Evolutionary conservation across 2,888 invertebrate genomes (phyloP), one percentile per base, ranked within the genome.

Genomic region (Pandemis cinnamomeana): DNA sequence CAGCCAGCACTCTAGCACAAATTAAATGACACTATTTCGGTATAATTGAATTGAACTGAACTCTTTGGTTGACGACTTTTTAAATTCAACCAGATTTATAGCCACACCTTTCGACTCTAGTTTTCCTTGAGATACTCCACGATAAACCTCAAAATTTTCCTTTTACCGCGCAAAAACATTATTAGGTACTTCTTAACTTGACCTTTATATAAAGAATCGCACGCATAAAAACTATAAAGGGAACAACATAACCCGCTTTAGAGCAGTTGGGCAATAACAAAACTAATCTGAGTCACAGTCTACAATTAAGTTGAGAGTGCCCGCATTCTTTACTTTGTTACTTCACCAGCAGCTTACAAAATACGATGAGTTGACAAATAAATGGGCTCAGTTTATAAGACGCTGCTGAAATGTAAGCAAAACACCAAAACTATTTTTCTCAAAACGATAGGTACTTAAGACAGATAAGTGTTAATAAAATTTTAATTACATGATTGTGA

Each of bases 241-340:
- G 7, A 5, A 58, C 27, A 58, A 58, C 58, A 27, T 27, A 20
- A 61, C 69, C 58, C 44, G 6, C 11, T 48, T 67, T 64, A 48
- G 7, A 7, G 27, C 46, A 48, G 55, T 72, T 64, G 63, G 44
- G 72, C 55, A 64, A 72, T 15, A 72, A 72, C 63, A 69, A 72
- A 68, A 63, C 7, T 69, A 58, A 63, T 42, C 72, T 69, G 55
- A 72, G 67, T 68, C 41, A 68, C 72, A 63, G 41, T 63, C 63
- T n/a, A 55, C 63, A 72, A 72, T 72, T 69, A 72, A 67, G 41
- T 41, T 15, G 63, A 44, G 46, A 67, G 46, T 46, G 58, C 63
- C 68, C 64, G 72, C 72, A 72, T 72, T 68, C 72, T 69, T 72
- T 41, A 10, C 58, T 27, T 11, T 20, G 63, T 72, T 69, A 48